Percentiles rank a stretch among this genome's conserved stretches.
Evolutionary conservation across 2,888 invertebrate species (phyloP).

Genomic region (Pegoplata infirma): DNA sequence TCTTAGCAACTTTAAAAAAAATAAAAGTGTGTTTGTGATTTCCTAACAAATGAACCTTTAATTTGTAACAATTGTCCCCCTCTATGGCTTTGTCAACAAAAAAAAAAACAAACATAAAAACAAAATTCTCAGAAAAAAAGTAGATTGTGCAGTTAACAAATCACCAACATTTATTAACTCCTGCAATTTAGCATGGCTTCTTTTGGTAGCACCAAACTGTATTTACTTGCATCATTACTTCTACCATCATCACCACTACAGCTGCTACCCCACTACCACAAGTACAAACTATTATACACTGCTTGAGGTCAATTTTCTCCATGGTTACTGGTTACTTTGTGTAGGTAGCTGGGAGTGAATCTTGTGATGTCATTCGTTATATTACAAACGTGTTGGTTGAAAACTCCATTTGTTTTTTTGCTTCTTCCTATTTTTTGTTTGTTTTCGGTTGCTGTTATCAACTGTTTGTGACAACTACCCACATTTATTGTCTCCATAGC

Average conservation of each 20-base stretch:
- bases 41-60: conserved; percentile 56
- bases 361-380: conserved; percentile 29
- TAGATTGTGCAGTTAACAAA: conserved; percentile 62
- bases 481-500: conserved; percentile 53
- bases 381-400: conserved; percentile 52
- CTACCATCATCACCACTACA: not conserved
- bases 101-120: no score
- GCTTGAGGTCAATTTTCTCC: conserved; percentile 10
- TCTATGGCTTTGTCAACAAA: conserved; percentile 42
- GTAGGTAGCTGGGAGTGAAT: no score
- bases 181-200: conserved; percentile 8
- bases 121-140: no score
- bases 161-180: conserved; percentile 62
- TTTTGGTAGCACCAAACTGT: conserved; percentile 2
- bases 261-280: not conserved
- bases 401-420: conserved; percentile 52
- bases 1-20: no score
- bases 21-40: no score
- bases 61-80: conserved; percentile 59
- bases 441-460: conserved; percentile 44
- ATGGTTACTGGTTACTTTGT: conserved; percentile 1
- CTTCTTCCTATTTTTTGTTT: no score
- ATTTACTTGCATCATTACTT: conserved; percentile 7
- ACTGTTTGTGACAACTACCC: conserved; percentile 61
- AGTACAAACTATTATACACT: not conserved